A percentile compares a stretch with the other conserved stretches of the same genome.
These are phyloP conservation scores for Struthidea cinerea DNA, from an alignment of 2,113 vertebrate species.

Conservation along the genomic window DNA sequence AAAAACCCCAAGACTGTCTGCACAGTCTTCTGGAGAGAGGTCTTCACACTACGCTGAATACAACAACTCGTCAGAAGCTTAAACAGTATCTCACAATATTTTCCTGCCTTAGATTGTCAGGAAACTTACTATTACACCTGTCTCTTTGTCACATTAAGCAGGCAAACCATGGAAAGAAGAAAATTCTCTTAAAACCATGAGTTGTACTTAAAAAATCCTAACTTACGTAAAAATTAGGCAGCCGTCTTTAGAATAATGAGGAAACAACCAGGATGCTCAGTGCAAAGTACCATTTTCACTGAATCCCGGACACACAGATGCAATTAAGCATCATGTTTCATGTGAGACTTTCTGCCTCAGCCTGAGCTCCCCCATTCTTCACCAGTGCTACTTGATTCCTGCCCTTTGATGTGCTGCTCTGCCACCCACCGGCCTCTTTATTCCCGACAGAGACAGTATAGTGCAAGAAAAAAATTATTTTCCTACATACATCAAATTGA, in stretches of 20 bases:
- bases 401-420: background rate
- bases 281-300: background rate
- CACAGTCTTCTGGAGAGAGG: background rate
- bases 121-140: background rate
- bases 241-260: background rate
- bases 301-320: background rate
- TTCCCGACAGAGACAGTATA: background rate
- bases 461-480: background rate
- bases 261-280: background rate
- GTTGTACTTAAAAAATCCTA: background rate
- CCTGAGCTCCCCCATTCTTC: background rate
- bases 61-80: background rate
- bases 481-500: background rate
- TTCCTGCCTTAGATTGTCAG: background rate
- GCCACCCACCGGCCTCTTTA: conserved; percentile 5
- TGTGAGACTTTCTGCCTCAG: background rate
- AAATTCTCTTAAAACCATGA: background rate
- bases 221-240: background rate
- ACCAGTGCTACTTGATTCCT: background rate
- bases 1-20: background rate
- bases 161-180: background rate
- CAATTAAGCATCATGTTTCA: background rate
- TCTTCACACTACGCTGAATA: accelerated
- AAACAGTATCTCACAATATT: background rate
- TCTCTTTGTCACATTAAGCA: background rate